phyloP scores from a whole-genome alignment of 2,113 vertebrate species.

The Myxocyprinus asiaticus region DNA sequence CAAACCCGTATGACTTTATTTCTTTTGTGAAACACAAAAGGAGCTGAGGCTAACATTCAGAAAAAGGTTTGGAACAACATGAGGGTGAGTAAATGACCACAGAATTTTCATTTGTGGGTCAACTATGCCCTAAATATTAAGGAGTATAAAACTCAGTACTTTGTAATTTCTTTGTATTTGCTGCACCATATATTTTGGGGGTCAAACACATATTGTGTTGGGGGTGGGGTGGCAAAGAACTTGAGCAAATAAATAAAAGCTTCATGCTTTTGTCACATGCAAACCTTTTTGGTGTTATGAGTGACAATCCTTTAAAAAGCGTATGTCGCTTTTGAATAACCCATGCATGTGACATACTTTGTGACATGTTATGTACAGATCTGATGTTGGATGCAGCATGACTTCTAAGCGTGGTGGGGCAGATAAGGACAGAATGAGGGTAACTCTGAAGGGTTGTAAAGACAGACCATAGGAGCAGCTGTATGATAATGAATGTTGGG shows the following conservation, averaged over 20 bases:
- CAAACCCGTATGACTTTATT: no score
- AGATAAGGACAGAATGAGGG: constrained; percentile 59
- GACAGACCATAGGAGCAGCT: constrained; percentile 72
- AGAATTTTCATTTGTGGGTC: no score
- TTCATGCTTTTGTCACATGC: constrained; percentile 6
- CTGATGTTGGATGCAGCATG: constrained; percentile 53
- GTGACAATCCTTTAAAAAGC: neutral
- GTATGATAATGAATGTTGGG: constrained; percentile 83
- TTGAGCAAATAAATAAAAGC: constrained; percentile 19
- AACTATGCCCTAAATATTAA: neutral
- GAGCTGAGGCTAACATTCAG: no score
- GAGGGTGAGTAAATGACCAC: no score
- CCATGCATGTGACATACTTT: neutral
- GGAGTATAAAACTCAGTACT: neutral
- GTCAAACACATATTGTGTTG: neutral
- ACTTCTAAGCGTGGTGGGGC: constrained; percentile 1
- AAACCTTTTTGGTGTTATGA: neutral
- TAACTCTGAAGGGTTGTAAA: constrained; percentile 38
- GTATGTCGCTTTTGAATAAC: neutral
- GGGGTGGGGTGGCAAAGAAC: neutral
- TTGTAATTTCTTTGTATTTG: neutral
- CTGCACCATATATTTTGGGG: constrained; percentile 3
- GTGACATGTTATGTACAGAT: constrained; percentile 22
- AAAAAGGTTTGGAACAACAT: no score
- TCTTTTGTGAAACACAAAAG: no score